These are phyloP conservation scores for Piscicola geometra DNA, from an alignment of 2,888 invertebrate species.

Conservation along the genomic window DNA sequence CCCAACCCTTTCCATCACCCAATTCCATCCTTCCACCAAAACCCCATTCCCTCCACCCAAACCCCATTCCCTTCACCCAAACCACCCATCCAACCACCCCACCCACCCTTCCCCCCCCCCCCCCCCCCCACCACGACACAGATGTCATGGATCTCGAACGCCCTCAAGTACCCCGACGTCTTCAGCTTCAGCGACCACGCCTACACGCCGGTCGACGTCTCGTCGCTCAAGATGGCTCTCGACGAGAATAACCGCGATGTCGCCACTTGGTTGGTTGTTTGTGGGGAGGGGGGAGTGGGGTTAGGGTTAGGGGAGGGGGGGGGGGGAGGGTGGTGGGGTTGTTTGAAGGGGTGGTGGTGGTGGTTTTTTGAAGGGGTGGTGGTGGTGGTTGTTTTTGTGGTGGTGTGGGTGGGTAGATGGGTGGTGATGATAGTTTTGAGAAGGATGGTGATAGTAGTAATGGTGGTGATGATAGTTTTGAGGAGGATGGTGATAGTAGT, in stretches of 20 bases:
- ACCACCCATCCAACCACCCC: too few relatives aligned
- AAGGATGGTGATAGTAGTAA: too few relatives aligned
- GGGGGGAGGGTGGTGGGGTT: not conserved
- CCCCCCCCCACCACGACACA: conserved; percentile 44
- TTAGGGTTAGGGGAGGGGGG: not conserved
- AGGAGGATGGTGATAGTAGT: too few relatives aligned
- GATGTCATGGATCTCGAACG: conserved; percentile 78
- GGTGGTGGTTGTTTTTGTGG: not conserved
- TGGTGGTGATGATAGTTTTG: too few relatives aligned
- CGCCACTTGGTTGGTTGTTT: conserved; percentile 74
- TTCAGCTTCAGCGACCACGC: conserved; percentile 90
- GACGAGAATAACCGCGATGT: conserved; percentile 91
- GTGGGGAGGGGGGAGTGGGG: not conserved
- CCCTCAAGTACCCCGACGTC: conserved; percentile 83
- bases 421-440: too few relatives aligned
- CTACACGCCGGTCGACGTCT: conserved; percentile 77
- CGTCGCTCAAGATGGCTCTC: conserved; percentile 85
- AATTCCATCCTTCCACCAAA: too few relatives aligned
- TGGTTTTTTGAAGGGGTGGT: not conserved
- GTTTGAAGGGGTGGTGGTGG: not conserved
- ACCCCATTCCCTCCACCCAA: too few relatives aligned
- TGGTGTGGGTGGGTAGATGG: too few relatives aligned
- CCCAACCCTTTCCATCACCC: too few relatives aligned
- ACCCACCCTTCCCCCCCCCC: not conserved
- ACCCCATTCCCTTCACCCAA: too few relatives aligned